These are phyloP conservation scores for Synergus umbraculus DNA, from an alignment of 2,888 invertebrate species.

Conservation along the genomic window DNA sequence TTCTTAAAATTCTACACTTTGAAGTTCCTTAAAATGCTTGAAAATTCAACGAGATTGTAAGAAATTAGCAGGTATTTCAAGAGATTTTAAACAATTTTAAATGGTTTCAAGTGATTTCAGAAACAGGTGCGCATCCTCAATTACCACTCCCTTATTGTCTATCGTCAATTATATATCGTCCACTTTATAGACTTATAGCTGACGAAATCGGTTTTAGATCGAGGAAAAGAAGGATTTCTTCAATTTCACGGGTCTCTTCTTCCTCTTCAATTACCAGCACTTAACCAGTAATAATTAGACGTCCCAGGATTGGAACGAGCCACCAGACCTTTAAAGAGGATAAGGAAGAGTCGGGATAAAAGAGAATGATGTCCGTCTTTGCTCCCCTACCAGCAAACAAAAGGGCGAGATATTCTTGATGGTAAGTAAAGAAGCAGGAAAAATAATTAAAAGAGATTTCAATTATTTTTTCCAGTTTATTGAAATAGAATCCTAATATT, in stretches of 20 bases:
- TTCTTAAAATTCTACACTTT: no score
- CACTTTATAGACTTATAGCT: conserved; percentile 9
- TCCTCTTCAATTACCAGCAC: conserved; percentile 73
- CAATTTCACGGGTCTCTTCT: conserved; percentile 73
- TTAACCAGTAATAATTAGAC: conserved; percentile 75
- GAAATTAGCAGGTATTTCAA: no score
- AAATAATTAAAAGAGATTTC: conserved; percentile 33
- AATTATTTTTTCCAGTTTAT: conserved; percentile 40
- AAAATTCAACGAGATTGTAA: no score
- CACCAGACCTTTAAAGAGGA: conserved; percentile 64
- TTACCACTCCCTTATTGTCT: background rate
- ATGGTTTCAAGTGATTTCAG: no score
- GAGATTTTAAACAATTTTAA: no score
- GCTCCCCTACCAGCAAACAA: conserved; percentile 48
- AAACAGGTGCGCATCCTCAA: background rate
- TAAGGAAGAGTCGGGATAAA: conserved; percentile 56
- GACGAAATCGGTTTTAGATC: conserved; percentile 42
- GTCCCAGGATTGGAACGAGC: conserved; percentile 66
- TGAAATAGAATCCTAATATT: background rate
- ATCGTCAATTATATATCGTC: background rate
- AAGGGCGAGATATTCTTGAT: conserved; percentile 32
- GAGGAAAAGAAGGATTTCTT: conserved; percentile 64
- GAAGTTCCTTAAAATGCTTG: no score
- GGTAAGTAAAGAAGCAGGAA: conserved; percentile 18
- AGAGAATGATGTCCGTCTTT: conserved; percentile 36